phyloP scores from a whole-genome alignment of 2,797 vertebrate genomes.

The Picus viridis region DNA sequence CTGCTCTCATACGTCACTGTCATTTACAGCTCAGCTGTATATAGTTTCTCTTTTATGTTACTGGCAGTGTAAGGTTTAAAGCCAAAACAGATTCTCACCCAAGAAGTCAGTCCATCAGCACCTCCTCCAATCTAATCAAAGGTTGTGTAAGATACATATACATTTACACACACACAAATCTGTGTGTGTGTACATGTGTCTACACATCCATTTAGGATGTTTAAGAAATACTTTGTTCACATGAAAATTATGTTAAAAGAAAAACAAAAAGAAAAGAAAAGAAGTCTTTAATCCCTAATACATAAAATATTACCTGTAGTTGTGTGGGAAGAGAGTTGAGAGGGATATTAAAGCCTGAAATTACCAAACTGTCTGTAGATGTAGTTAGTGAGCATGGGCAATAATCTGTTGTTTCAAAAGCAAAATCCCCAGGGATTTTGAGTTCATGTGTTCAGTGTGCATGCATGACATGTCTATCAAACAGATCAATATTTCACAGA shows the following conservation, averaged over 20 bases:
- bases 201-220: neutral
- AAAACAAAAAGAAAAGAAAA: neutral
- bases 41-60: neutral
- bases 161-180: neutral
- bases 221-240: neutral
- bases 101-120: neutral
- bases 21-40: neutral
- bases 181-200: neutral
- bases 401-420: constrained; percentile 51
- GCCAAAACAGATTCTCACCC: neutral
- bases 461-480: constrained; percentile 2
- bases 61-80: neutral
- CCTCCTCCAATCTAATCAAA: neutral
- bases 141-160: neutral
- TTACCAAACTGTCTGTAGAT: constrained; percentile 18
- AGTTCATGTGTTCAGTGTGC: neutral
- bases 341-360: constrained; percentile 37
- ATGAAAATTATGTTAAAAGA: neutral
- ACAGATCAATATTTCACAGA: constrained; percentile 61
- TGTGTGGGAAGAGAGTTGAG: neutral
- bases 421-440: constrained; percentile 11
- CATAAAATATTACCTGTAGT: constrained; percentile 4
- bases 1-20: neutral
- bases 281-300: neutral
- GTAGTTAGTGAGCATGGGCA: neutral